Evolutionary conservation across 2,888 invertebrate species (phyloP), one percentile per base, ranked within the genome.

Genomic region (Diloba caeruleocephala): DNA sequence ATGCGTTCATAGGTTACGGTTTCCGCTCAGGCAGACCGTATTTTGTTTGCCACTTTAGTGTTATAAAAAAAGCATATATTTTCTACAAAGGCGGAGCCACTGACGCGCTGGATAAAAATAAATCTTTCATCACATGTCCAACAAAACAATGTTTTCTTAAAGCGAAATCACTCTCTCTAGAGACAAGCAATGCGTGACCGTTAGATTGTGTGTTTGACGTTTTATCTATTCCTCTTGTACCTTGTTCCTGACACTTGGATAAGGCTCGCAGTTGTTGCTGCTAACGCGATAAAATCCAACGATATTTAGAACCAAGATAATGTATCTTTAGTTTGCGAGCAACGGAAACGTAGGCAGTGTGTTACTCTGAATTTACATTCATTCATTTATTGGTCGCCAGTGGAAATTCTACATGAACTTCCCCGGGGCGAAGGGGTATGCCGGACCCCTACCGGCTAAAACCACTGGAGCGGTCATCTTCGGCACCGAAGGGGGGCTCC

Each of bases 181-280:
- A 15, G 2, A n/a, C 15, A 2, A n/a, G 9, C 15, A n/a, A 32
- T n/a, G 32, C 32, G n/a, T 15, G 14, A 15, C 15, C 1, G 31
- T 31, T 12, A 44, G 57, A 63, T 61, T 63, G 21, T 12, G 5
- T 67, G 62, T 69, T 69, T 50, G 66, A 62, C 58, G 31, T 62
- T 60, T 45, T 63, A 68, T 68, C 65, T 64, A 12, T 17, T 23
- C 23, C 42, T 26, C 19, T 8, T 10, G 29, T 29, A n/a, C 28
- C 44, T 31, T 48, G 43, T 49, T 53, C 25, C 62, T 51, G 43
- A 55, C 57, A 56, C 43, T n/a, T 41, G 57, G 38, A 49, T 66
- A 53, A 59, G 14, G 26, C 56, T 41, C 29, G 33, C 23, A 14
- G 17, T 23, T 32, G 13, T 31, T 32, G 38, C 32, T 49, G 29